Evolutionary conservation across 2,888 invertebrate genomes (phyloP), one percentile per base, ranked within the genome.

Genomic region (Chaitophorus viminalis): DNA sequence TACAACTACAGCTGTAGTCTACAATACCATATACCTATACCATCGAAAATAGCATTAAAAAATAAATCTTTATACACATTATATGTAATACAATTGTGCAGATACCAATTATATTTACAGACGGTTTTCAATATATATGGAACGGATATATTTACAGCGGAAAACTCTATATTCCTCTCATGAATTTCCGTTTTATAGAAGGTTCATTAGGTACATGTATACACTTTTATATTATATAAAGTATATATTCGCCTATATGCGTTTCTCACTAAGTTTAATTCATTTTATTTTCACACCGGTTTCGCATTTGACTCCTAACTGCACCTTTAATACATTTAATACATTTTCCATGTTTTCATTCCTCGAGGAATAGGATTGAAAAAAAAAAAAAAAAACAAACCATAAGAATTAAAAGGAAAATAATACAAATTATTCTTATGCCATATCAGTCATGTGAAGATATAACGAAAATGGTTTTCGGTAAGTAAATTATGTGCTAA

Each of bases 341-440:
- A 60, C 46, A n/a, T 36, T 60, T 36, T 79, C n/a, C 60, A 3
- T 79, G 33, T 79, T 36, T 33, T 79, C 14, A n/a, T 36, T 79
- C 36, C 18, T n/a, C 33, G 25, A n/a, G 79, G 60, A 65, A 79
- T n/a, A 79, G 6, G 18, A n/a, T n/a, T 36, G 36, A 25, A 31
- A 14, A 76, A 54, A n/a, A 79, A 29, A 70, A 31, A 31, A 31
- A 14, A 76, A 54, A n/a, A 79, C 14, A 70, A 31, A 31, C 29
- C 11, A 29, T 29, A 17, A 17, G 31, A 29, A 70, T 70, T 31
- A 70, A 31, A 70, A 31, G 14, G 31, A 70, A 70, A 70, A 70
- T 70, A 70, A 70, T 14, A 29, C 31, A 70, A 70, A 31, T 29
- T 2, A 17, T 11, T n/a, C 14, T 70, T 70, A 31, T 5, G 29